Evolutionary conservation across 2,797 vertebrate genomes (phyloP), one percentile per base, ranked within the genome.

Genomic region (Syngnathus acus): DNA sequence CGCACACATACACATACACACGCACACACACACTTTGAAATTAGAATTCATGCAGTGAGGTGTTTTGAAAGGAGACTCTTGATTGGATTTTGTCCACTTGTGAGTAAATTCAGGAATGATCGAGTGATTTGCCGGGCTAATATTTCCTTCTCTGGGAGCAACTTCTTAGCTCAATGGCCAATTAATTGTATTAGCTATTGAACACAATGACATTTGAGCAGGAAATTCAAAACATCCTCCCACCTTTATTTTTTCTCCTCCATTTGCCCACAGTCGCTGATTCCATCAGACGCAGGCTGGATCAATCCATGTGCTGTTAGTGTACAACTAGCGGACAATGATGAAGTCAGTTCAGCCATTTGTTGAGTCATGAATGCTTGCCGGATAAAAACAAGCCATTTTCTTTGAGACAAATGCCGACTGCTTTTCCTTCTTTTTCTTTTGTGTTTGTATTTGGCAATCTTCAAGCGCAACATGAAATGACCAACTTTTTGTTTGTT

Each of bases 241-340:
- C 42, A 10, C 17, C 4, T 14, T 58, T 19, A n/a, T 38, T 19
- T 39, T 14, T 9, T 4, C 23, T 55, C 23, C 26, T 39, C 32
- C 37, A 59, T 61, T 61, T 19, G 19, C 55, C 38, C 55, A 38
- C 14, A 42, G 39, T n/a, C 16, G 78, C 71, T 74, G 67, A 72
- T 81, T 82, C 66, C 66, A 65, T 69, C 0, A 54, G 58, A 70
- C 74, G 37, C 73, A 80, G 79, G 74, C 73, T 78, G 77, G 80
- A 88, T 90, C 81, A 90, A 87, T 92, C 89, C 87, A 88, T 90
- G 86, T 77, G 77, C 85, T 86, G 88, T 91, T 89, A 90, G 82
- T 73, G 78, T 83, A 84, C 79, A 85, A 82, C 73, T 81, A 75
- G 84, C 74, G 84, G 86, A 86, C 85, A 74, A 69, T 68, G 77